Evolutionary conservation across 2,797 vertebrate species (phyloP), one percentile per base, ranked within the genome.

Genomic region (Mormyrus hasselquistii): DNA sequence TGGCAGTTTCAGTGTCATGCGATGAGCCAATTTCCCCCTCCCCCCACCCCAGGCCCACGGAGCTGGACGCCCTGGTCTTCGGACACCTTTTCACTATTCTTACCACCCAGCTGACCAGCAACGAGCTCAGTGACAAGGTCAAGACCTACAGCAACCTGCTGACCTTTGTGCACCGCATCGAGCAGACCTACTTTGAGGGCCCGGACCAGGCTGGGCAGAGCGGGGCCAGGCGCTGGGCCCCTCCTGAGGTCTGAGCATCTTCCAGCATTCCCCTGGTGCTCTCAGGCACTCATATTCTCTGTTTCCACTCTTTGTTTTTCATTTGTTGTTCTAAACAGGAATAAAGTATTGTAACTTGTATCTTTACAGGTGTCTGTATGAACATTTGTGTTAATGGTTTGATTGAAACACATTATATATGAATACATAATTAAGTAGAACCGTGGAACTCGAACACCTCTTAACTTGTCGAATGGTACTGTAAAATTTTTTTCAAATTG

Each of bases 61-160:
- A 99, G 93, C 95, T 99, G 94, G 98, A 99, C 86, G 98, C 98
- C 0, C 91, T 99, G 92, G 98, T 99, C 84, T 99, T 99, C 88
- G 98, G 98, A 90, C 98, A 99, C 94, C 96, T 99, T 29, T 99
- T 99, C 95, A 99, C 98, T 89, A 99, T 99, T 89, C 96, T 99
- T 57, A 99, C 98, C 90, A 99, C 98, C 89, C 96, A 97, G 2
- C 94, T 99, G 92, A 98, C 96, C 91, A 99, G 94, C 59, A 95
- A 97, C 0, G 97, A 98, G 94, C 96, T 99, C 90, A 97, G 96
- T 0, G 98, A 98, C 93, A 96, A 97, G 93, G 95, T 99, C 92
- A 99, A 98, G 93, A 95, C 95, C 95, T 97, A 97, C 95, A 96
- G 95, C 92, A 99, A 99, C 90, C 97, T 99, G 91, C 94, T 97